Base-by-base conservation (phyloP, 2,888 invertebrate species). In the Pycnomerus fuliginosus region DNA sequence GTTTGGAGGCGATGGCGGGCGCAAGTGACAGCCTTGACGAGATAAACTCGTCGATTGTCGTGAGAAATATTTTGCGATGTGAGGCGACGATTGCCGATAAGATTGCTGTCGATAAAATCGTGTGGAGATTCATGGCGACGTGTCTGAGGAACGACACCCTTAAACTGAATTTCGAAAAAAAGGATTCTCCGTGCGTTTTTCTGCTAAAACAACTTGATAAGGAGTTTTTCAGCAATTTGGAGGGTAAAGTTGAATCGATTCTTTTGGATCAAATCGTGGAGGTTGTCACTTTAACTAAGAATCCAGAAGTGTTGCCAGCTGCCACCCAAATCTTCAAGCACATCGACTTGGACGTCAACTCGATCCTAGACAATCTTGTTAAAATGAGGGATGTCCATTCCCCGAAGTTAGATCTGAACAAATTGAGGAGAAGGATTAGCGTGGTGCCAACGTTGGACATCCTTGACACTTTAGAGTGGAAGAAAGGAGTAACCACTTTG, bases 401-500 rank as follows among this genome's bases (percentile, higher is more conserved):
- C 2, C 74, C 76, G 16, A 76, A 78, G 39, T 60, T 67, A 23
- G 64, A 65, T 4, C 69, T 55, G 20, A 55, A 62, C 1, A 64
- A 71, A 20, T 76, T 74, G 55, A 77, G 75, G 41, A 71, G 75
- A 29, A 64, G 73, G 12, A 48, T 60, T 3, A 68, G 70, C 28
- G 66, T 75, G 3, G 8, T 8, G 72, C 72, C 81, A 4, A 77
- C 80, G 1, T 71, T 78, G n/a, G 80, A 81, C 59, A 73, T 86
- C 16, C 72, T 84, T 1, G 82, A 83, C 54, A 80, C 80, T 0
- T 62, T 74, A 0, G 79, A 81, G 46, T 95, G 94, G 94, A 85
- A 82, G 61, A 75, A 86, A 34, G 90, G 91, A 0, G 80, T 88
- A 13, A 83, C 86, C 0, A 71, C 92, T 1, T 73, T 96, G 15